Conservation (phyloP, 2,888 invertebrate species). For the Protophormia terraenovae region DNA sequence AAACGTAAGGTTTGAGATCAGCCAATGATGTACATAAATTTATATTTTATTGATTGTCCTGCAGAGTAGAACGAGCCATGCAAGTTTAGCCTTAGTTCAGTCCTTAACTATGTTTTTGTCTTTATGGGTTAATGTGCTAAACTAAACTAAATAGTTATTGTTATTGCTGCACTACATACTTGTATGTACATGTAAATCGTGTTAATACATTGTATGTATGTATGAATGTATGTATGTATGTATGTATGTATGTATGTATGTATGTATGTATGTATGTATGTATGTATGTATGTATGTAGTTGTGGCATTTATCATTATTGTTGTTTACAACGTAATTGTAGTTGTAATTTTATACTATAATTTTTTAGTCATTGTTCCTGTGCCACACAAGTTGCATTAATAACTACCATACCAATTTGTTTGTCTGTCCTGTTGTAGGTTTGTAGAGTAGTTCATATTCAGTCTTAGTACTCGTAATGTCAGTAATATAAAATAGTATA, state of each 20-base stretch:
- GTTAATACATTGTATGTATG: neutral
- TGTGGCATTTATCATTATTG: conserved; percentile 21
- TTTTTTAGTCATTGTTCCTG: neutral
- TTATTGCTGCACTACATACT: conserved; percentile 11
- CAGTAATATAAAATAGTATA: conserved; percentile 6
- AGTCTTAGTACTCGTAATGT: neutral
- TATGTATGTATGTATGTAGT: neutral
- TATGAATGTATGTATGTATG: neutral
- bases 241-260: neutral
- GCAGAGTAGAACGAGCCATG: too few species aligned
- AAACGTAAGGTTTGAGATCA: neutral
- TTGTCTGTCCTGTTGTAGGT: conserved; percentile 3
- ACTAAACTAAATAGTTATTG: conserved; percentile 31
- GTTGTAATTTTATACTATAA: neutral
- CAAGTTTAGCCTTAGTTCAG: too few species aligned
- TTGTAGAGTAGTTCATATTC: neutral
- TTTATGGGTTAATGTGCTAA: conserved; percentile 65
- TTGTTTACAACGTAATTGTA: conserved; percentile 34
- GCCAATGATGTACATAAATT: too few species aligned
- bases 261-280: neutral
- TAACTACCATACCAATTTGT: conserved; percentile 9
- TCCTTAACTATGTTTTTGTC: neutral
- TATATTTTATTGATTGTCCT: neutral
- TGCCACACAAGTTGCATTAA: conserved; percentile 12
- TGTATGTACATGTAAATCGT: neutral